Base-by-base conservation (phyloP, 2,888 invertebrate species). In the Muschampia plurimacula region DNA sequence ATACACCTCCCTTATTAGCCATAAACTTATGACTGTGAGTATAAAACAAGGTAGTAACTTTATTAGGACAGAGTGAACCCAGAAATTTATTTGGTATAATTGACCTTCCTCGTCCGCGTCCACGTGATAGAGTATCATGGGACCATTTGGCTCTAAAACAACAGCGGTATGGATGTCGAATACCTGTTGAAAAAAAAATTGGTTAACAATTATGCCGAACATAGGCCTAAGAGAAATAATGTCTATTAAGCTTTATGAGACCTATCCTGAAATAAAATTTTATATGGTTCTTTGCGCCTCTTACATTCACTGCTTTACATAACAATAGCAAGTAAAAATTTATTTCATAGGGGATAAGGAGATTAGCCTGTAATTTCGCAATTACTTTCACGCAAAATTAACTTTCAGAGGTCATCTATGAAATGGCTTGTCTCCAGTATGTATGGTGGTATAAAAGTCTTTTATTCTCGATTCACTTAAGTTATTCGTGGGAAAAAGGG, bases 41-140 rank as follows among this genome's bases (percentile, higher is more conserved):
- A 97, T 96, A 84, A 96, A 91, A 85, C 98, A 98, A 0, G 98
- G 98, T 0, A 98, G 88, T 2, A 98, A 93, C 84, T 98, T 98
- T 69, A 98, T 96, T 41, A 97, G 95, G 2, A 97, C 97, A 0
- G 96, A 96, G 83, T 97, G 97, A 0, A 97, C 95, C 97, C 97
- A 97, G 87, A 97, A 97, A 89, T 97, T 97, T 62, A 97, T 92
- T 77, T 95, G 94, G 82, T 96, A 97, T 4, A 96, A 85, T 32
- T 95, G 95, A 1, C 95, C 95, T 75, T 95, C 94, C 77, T 95
- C 92, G 66, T 95, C 93, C 1, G 96, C 95, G 71, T 95, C 95
- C 74, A 87, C 95, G 83, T 94, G 92, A 81, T 95, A 94, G 8
- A 93, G 83, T 67, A 91, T 87, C 86, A 91, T 90, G 0, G 89